phyloP scores from a whole-genome alignment of 2,113 vertebrate species.

The Poeciliopsis occidentalis region DNA sequence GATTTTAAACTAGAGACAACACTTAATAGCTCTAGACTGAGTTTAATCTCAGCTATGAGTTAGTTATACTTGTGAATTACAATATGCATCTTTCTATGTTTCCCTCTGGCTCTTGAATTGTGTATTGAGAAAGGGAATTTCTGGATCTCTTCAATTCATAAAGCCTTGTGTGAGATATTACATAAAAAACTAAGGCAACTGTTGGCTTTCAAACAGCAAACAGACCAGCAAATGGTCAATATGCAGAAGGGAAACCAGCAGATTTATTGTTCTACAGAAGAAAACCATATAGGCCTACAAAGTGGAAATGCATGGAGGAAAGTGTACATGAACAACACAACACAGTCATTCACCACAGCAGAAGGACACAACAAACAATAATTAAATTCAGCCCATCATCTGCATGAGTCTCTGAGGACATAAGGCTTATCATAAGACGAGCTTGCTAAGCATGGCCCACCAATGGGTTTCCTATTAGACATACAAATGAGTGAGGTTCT shows the following conservation, averaged over 20 bases:
- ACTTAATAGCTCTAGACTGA: neutral
- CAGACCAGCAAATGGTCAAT: neutral
- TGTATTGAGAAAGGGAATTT: conserved; percentile 5
- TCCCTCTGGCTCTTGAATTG: conserved; percentile 13
- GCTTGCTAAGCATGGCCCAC: conserved; percentile 32
- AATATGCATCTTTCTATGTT: neutral
- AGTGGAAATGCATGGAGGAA: neutral
- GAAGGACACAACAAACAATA: conserved; percentile 23
- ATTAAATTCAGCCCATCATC: conserved; percentile 43
- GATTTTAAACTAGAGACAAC: neutral
- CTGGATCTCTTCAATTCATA: neutral
- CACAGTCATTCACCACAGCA: conserved; percentile 41
- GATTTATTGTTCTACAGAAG: neutral
- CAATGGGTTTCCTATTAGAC: conserved; percentile 59
- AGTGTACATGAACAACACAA: conserved; percentile 25
- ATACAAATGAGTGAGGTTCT: conserved; percentile 6
- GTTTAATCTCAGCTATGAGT: conserved; percentile 12
- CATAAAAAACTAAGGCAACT: conserved; percentile 8
- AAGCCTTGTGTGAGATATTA: conserved; percentile 7
- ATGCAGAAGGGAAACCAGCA: neutral
- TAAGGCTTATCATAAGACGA: conserved; percentile 51
- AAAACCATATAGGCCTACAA: neutral
- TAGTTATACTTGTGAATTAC: conserved; percentile 33
- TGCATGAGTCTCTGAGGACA: conserved; percentile 49
- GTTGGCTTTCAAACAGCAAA: neutral